Conservation (phyloP, 2,113 vertebrate genomes). For the Lichenostomus cassidix region DNA sequence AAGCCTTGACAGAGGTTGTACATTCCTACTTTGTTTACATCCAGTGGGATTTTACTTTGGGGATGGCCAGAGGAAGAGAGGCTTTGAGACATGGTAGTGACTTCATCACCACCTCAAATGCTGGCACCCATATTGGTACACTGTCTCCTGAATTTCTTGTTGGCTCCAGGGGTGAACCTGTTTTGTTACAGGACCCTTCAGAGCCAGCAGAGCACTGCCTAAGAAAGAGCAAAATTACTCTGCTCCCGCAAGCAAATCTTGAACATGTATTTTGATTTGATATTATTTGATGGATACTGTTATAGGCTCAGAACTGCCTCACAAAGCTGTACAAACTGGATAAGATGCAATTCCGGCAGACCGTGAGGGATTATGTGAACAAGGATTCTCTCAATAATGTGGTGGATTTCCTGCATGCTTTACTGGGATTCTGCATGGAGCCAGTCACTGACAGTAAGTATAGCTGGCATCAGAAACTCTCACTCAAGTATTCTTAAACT, state of each 20-base stretch:
- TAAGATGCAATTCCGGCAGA: conserved; percentile 95
- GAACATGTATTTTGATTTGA: conserved; percentile 4
- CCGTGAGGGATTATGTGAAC: conserved; percentile 97
- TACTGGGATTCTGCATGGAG: conserved; percentile 99
- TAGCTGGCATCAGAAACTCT: neutral
- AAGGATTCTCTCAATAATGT: conserved; percentile 99
- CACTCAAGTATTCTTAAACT: neutral
- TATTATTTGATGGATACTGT: conserved; percentile 54
- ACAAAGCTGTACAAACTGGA: conserved; percentile 96
- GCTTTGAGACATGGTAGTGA: neutral
- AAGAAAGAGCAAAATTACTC: neutral
- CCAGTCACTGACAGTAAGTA: conserved; percentile 97
- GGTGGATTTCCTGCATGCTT: conserved; percentile 98
- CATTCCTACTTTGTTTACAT: neutral
- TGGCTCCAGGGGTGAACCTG: neutral
- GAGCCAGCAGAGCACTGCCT: neutral
- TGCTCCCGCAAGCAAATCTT: neutral
- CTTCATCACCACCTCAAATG: neutral
- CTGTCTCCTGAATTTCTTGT: neutral
- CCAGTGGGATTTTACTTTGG: neutral
- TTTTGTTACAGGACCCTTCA: neutral
- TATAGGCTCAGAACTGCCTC: conserved; percentile 95
- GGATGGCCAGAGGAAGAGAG: neutral
- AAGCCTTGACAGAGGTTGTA: neutral
- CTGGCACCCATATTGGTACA: neutral